Percentiles rank a stretch among this genome's conserved stretches.
Evolutionary conservation across 1,140 invertebrate species (phyloP).

Genomic region (Scaptodrosophila lebanonensis): DNA sequence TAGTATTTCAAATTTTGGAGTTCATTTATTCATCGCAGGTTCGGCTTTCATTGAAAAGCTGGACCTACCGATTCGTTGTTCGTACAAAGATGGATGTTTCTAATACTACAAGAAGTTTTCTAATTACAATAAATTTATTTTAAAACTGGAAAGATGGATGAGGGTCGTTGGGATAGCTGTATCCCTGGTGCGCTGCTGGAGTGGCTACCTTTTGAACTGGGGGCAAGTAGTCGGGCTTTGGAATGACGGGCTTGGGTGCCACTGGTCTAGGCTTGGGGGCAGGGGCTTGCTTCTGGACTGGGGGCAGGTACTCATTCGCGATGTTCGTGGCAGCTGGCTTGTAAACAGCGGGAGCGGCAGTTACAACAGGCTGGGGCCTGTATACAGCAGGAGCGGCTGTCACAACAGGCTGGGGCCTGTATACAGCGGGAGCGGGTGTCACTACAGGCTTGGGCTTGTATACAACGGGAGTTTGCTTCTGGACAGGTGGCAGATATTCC

Average conservation of each 20-base stretch:
- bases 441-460: slow-evolving; percentile 1
- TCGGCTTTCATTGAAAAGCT: slow-evolving; percentile 31
- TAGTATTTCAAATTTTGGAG: slow-evolving; percentile 29
- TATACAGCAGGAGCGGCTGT: slow-evolving; percentile 1
- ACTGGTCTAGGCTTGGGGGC: slow-evolving; percentile 12
- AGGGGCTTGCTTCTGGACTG: slow-evolving; percentile 15
- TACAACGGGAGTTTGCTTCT: no score
- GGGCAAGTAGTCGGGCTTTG: slow-evolving; percentile 18
- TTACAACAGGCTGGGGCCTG: slow-evolving; percentile 8
- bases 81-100: slow-evolving; percentile 28
- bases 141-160: slow-evolving; percentile 67
- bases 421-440: background rate
- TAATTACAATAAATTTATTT: slow-evolving; percentile 41
- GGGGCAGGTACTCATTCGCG: slow-evolving; percentile 22
- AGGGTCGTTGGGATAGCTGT: slow-evolving; percentile 71
- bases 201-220: slow-evolving; percentile 9
- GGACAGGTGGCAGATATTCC: no score
- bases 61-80: slow-evolving; percentile 34
- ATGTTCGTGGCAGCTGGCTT: slow-evolving; percentile 19
- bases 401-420: slow-evolving; percentile 1
- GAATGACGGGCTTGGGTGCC: slow-evolving; percentile 10
- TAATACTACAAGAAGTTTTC: slow-evolving; percentile 60
- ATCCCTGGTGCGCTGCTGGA: slow-evolving; percentile 35
- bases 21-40: slow-evolving; percentile 30
- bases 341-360: slow-evolving; percentile 3